Conservation (phyloP, 2,888 invertebrate genomes). For the Keiferia lycopersicella region DNA sequence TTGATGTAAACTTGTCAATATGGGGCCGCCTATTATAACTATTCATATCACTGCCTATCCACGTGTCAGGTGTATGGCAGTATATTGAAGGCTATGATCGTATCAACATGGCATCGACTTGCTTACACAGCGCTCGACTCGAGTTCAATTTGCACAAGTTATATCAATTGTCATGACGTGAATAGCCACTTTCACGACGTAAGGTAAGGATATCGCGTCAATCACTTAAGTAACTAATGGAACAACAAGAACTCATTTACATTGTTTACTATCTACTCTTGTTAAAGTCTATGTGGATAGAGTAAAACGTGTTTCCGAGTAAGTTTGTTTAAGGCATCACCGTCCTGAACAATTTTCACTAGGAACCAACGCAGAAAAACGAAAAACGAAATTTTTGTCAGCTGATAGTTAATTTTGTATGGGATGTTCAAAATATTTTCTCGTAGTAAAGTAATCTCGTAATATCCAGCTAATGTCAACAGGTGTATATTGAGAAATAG, state of each 20-base stretch:
- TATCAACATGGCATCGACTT: background rate
- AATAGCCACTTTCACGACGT: slow-evolving; percentile 19
- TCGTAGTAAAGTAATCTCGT: too few species aligned
- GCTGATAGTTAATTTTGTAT: too few species aligned
- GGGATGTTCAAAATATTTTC: too few species aligned
- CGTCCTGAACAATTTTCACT: too few species aligned
- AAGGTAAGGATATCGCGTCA: slow-evolving; percentile 17
- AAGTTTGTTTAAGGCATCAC: too few species aligned
- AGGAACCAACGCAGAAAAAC: too few species aligned
- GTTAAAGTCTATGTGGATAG: background rate
- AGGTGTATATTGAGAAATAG: too few species aligned
- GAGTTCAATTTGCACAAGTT: slow-evolving; percentile 12
- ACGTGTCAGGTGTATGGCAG: background rate
- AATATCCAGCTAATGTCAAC: too few species aligned
- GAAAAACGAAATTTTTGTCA: too few species aligned
- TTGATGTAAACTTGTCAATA: background rate
- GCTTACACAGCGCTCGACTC: background rate
- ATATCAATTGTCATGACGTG: slow-evolving; percentile 9
- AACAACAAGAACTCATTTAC: background rate
- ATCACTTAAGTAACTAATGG: background rate
- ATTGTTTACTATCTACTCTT: background rate
- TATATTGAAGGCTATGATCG: background rate
- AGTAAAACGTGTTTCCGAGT: too few species aligned
- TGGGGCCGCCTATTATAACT: background rate
- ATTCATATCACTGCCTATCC: slow-evolving; percentile 8